Evolutionary conservation across 1,140 invertebrate genomes (phyloP).

Genomic region (Macrostomum lignano): DNA sequence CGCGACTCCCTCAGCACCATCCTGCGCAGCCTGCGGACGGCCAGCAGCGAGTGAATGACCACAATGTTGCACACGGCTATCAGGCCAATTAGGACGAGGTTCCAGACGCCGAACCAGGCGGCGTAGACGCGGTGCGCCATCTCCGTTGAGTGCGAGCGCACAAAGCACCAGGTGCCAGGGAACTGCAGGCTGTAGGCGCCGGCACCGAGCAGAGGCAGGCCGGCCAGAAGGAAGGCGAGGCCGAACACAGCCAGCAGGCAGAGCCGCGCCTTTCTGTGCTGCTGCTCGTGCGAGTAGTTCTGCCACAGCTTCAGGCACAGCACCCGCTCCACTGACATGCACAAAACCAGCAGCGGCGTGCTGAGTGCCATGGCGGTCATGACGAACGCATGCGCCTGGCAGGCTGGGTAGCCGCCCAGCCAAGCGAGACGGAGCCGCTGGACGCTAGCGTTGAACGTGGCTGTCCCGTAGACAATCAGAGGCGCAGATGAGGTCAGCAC

Average conservation of each 20-base stretch:
- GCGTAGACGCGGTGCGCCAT: constrained; percentile 12
- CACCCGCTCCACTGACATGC: no score
- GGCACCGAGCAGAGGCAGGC: constrained; percentile 22
- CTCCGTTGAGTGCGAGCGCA: constrained; percentile 17
- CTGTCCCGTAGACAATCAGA: no score
- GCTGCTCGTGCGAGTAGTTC: constrained; percentile 22
- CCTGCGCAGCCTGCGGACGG: constrained; percentile 12
- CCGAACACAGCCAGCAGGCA: constrained; percentile 16
- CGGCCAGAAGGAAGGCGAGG: constrained; percentile 14
- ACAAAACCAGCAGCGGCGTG: no score
- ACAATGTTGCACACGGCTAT: constrained; percentile 18
- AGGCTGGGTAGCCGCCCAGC: no score
- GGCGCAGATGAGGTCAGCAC: no score
- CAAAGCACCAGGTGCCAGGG: constrained; percentile 27
- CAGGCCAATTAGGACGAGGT: constrained; percentile 13
- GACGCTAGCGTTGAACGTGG: no score
- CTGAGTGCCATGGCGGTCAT: no score
- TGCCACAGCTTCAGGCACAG: no score
- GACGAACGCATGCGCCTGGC: no score
- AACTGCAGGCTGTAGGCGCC: constrained; percentile 23
- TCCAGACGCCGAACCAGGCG: constrained; percentile 14
- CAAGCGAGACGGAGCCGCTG: no score
- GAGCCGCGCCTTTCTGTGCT: constrained; percentile 12
- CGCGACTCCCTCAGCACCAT: no score
- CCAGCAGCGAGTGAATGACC: constrained; percentile 15